Evolutionary conservation across 2,888 invertebrate genomes (phyloP).

Genomic region (Trissolcus japonicus): DNA sequence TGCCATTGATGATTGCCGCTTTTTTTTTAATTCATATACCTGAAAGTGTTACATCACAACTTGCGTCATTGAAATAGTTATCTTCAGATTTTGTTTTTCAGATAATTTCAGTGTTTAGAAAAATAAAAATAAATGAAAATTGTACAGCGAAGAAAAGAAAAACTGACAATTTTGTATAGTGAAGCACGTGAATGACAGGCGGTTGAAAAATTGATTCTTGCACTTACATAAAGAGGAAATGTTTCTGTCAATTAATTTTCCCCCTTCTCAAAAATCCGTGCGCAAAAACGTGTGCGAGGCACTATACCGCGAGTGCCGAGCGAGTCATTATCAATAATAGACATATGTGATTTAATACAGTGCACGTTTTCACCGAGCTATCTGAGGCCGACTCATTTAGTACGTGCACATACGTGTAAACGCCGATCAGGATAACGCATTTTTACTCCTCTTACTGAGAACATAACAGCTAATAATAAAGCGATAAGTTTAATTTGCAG

Average conservation of each 20-base stretch:
- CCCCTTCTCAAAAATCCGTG: slow-evolving; percentile 30
- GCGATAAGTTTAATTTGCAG: slow-evolving; percentile 23
- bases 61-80: no score
- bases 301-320: slow-evolving; percentile 33
- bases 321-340: slow-evolving; percentile 57
- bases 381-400: slow-evolving; percentile 44
- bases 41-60: no score
- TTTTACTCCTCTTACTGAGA: neutral
- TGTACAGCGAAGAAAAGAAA: neutral
- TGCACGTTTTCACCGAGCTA: slow-evolving; percentile 35
- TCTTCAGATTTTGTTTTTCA: no score
- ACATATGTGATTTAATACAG: slow-evolving; percentile 42
- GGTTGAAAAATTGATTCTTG: no score
- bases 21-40: no score
- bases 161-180: no score
- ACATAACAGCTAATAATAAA: neutral
- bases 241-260: slow-evolving; percentile 12
- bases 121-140: neutral
- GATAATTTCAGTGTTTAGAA: no score
- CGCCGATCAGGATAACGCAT: slow-evolving; percentile 35
- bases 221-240: no score
- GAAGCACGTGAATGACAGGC: neutral
- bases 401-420: slow-evolving; percentile 53
- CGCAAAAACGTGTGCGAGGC: slow-evolving; percentile 35
- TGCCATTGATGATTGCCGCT: no score